phyloP scores from a whole-genome alignment of 2,113 vertebrate species.

The Coregonus clupeaformis region DNA sequence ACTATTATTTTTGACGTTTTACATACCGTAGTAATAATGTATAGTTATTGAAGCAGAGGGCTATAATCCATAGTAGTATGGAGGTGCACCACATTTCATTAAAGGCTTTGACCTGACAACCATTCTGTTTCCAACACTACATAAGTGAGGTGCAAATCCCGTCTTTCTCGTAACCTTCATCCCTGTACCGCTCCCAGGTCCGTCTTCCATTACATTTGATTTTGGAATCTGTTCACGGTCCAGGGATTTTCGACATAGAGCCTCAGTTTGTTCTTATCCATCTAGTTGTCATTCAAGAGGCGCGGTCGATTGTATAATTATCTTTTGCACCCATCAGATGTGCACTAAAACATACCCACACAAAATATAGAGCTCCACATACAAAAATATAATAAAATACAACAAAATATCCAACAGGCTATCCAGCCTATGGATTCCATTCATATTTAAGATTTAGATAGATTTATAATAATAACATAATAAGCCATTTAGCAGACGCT shows the following conservation, averaged over 20 bases:
- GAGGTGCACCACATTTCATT: conserved; percentile 33
- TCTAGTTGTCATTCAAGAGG: conserved; percentile 62
- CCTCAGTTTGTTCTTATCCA: conserved; percentile 61
- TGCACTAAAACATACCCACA: conserved; percentile 33
- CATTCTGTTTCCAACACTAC: conserved; percentile 26
- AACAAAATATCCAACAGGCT: too few species aligned
- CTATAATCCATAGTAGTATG: conserved; percentile 38
- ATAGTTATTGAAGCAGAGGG: conserved; percentile 29
- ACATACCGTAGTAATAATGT: conserved; percentile 26
- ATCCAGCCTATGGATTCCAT: not conserved
- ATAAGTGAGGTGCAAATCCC: conserved; percentile 46
- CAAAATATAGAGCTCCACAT: conserved; percentile 23
- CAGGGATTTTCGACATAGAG: conserved; percentile 62
- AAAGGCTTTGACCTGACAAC: conserved; percentile 37
- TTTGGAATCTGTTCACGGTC: conserved; percentile 62
- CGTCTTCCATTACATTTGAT: conserved; percentile 27
- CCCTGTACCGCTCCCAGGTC: conserved; percentile 44
- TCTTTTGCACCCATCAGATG: conserved; percentile 32
- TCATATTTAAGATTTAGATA: not conserved
- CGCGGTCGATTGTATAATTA: conserved; percentile 53
- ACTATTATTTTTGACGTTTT: not conserved
- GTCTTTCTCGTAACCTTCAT: conserved; percentile 47
- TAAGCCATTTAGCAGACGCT: too few species aligned
- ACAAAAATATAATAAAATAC: not conserved
- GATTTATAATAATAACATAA: too few species aligned